Evolutionary conservation across 2,888 invertebrate genomes (phyloP), one percentile per base, ranked within the genome.

Genomic region (Cheilosia urbana): DNA sequence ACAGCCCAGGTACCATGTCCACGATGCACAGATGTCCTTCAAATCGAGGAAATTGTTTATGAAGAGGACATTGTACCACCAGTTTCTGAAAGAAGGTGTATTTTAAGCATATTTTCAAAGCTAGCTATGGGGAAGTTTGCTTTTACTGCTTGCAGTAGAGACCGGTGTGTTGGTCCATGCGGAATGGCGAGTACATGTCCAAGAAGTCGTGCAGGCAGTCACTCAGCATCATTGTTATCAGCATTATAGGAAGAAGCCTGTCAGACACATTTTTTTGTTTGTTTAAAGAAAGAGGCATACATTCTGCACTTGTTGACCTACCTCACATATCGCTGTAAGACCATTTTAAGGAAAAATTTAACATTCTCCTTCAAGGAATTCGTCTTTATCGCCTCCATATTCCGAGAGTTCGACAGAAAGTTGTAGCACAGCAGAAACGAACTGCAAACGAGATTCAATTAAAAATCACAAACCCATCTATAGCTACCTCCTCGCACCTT

Each of bases 1-100:
- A 66, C 90, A 90, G 27, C 89, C 89, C 66, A 91, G 78, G 84
- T 90, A 90, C 90, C 90, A 91, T n/a, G 89, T 90, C 89, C 90
- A 89, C 1, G 89, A 89, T 55, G 89, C 88, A 58, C 90, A 89
- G 49, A 90, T 90, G 51, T 88, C 87, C 79, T 88, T 82, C 63
- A 89, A 88, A 57, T 89, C 89, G 42, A 89, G 83, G 62, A 89
- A 89, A 77, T 90, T 90, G 63, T 88, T 88, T 66, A 89, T 89
- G 72, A 90, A 89, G 6, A 90, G 85, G 6, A 90, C 79, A 87
- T 91, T 90, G 68, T 89, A 87, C 89, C 89, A 89, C 89, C 89
- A 90, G 75, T 88, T 89, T 72, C 91, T 91, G 75, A 13, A 88
- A 84, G 45, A 77, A 72, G 4, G 45, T 1, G 4, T 2, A 15